Evolutionary conservation across 2,888 invertebrate genomes (phyloP).

Genomic region (Amphimallon solstitiale): DNA sequence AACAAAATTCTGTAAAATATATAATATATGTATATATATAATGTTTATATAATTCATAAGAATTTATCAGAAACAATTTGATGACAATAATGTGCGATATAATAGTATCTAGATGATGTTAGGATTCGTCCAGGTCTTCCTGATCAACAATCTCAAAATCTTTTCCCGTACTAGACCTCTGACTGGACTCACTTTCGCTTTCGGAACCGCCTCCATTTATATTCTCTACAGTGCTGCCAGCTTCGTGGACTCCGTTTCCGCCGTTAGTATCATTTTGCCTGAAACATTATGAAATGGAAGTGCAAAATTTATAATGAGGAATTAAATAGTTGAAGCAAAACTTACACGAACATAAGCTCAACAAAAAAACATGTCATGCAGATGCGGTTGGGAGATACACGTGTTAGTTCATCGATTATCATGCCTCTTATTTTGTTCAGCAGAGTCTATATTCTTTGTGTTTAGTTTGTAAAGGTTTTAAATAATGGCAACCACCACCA

Average conservation of each 20-base stretch:
- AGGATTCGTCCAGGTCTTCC: constrained; percentile 68
- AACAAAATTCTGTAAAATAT: constrained; percentile 44
- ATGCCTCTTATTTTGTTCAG: not conserved
- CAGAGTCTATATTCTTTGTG: no score
- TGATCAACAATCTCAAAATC: constrained; percentile 90
- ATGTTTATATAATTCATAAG: constrained; percentile 45
- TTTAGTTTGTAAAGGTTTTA: no score
- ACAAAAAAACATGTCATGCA: not conserved
- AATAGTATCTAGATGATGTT: constrained; percentile 35
- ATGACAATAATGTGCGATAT: no score
- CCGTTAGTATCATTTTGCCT: constrained; percentile 36
- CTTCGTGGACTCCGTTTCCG: constrained; percentile 7
- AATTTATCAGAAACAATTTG: constrained; percentile 44
- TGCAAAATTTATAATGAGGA: constrained; percentile 8
- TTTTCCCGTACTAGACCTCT: constrained; percentile 82
- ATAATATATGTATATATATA: no score
- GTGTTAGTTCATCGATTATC: not conserved
- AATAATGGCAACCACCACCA: no score
- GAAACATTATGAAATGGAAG: constrained; percentile 4
- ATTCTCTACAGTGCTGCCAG: constrained; percentile 37
- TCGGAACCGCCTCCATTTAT: constrained; percentile 70
- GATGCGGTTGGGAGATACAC: not conserved
- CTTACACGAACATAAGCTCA: constrained; percentile 5
- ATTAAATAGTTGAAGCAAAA: not conserved
- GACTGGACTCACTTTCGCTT: constrained; percentile 84